Evolutionary conservation across 2,113 vertebrate genomes (phyloP).

Genomic region (Chloroceryle aenea): DNA sequence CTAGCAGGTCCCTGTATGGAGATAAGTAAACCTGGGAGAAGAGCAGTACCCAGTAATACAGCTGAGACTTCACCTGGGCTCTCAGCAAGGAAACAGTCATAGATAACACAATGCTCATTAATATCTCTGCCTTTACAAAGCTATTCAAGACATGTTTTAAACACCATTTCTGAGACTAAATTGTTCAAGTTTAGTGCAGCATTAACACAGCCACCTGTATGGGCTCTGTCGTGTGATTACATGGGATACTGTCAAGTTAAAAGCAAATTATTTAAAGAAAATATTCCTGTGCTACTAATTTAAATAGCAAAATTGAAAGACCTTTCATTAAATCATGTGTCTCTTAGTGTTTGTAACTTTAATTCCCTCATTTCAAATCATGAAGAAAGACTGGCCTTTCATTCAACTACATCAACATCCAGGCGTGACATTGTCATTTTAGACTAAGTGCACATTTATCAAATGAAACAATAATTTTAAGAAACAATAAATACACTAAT

Average conservation of each 20-base stretch:
- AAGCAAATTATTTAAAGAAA: not conserved
- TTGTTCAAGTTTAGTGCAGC: not conserved
- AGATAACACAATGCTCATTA: not conserved
- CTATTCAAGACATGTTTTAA: not conserved
- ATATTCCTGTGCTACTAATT: not conserved
- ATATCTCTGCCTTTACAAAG: not conserved
- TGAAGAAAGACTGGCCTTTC: not conserved
- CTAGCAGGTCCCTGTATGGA: not conserved
- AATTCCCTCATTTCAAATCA: not conserved
- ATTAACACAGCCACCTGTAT: not conserved
- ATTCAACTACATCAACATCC: not conserved
- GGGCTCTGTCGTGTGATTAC: not conserved
- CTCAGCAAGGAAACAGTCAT: fast-evolving
- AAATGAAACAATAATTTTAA: not conserved
- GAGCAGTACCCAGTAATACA: not conserved
- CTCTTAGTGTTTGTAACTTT: not conserved
- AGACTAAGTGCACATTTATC: not conserved
- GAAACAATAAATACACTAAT: not conserved
- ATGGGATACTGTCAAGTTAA: not conserved
- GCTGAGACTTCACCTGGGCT: not conserved
- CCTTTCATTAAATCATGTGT: not conserved
- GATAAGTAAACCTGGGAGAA: not conserved
- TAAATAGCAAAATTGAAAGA: not conserved
- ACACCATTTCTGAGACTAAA: not conserved
- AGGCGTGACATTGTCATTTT: not conserved